phyloP scores from a whole-genome alignment of 1,140 invertebrate genomes.

The Reticulitermes speratus region DNA sequence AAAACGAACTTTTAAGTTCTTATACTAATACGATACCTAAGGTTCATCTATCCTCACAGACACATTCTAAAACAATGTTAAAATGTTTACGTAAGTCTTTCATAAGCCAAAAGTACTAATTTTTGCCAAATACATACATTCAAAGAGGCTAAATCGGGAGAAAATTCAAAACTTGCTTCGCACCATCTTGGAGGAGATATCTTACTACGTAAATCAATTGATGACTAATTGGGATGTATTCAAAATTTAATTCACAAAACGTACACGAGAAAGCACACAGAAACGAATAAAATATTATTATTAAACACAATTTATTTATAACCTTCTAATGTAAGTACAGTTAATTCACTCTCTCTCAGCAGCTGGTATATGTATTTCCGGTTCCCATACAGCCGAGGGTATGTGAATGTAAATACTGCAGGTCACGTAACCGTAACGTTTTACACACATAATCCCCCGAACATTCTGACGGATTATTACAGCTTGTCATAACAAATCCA shows the following conservation, averaged over 20 bases:
- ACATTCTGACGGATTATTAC: too few species aligned
- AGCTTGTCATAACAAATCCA: too few species aligned
- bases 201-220: background rate
- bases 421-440: too few species aligned
- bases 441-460: too few species aligned
- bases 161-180: conserved; percentile 21
- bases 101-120: background rate
- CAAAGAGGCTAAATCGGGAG: conserved; percentile 11
- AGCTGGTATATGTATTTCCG: background rate
- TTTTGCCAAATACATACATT: background rate
- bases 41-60: background rate
- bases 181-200: conserved; percentile 23
- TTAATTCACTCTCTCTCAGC: background rate
- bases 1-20: conserved; percentile 27
- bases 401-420: too few species aligned
- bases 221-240: background rate
- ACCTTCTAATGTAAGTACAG: too few species aligned
- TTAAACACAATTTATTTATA: too few species aligned
- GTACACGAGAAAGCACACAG: background rate
- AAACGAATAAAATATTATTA: background rate
- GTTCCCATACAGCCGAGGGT: background rate
- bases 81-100: background rate
- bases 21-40: background rate
- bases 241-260: background rate
- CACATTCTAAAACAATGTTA: background rate